phyloP scores from a whole-genome alignment of 2,888 invertebrate species.

The Apocheima hispidaria region DNA sequence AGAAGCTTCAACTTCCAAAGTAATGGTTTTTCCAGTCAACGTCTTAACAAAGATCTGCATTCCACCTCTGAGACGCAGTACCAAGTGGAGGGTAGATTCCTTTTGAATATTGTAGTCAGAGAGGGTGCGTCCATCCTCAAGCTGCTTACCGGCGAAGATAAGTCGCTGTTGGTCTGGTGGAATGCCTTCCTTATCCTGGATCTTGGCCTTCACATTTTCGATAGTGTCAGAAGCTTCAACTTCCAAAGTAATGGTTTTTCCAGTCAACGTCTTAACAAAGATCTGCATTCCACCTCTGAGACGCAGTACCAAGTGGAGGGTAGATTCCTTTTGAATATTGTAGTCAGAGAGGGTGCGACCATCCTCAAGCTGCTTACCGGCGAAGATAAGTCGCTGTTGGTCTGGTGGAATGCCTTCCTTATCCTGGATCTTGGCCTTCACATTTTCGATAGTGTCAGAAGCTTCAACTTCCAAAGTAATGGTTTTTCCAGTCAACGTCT shows the following conservation, averaged over 20 bases:
- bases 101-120: constrained; percentile 77
- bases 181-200: constrained; percentile 71
- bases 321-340: constrained; percentile 70
- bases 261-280: constrained; percentile 69
- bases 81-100: constrained; percentile 71
- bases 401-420: constrained; percentile 74
- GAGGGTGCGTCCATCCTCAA: constrained; percentile 72
- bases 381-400: constrained; percentile 70
- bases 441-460: constrained; percentile 75
- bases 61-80: constrained; percentile 69
- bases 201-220: constrained; percentile 73
- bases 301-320: constrained; percentile 65
- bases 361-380: constrained; percentile 69
- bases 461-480: constrained; percentile 69
- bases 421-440: constrained; percentile 75
- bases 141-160: constrained; percentile 71
- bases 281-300: constrained; percentile 75
- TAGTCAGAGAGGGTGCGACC: constrained; percentile 69
- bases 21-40: constrained; percentile 69
- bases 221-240: constrained; percentile 69
- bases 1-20: constrained; percentile 65
- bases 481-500: constrained; percentile 68
- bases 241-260: constrained; percentile 69
- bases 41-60: constrained; percentile 74
- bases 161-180: constrained; percentile 71